These are phyloP conservation scores for Drosophila rhopaloa DNA, from an alignment of 1,140 invertebrate species.

Conservation along the genomic window DNA sequence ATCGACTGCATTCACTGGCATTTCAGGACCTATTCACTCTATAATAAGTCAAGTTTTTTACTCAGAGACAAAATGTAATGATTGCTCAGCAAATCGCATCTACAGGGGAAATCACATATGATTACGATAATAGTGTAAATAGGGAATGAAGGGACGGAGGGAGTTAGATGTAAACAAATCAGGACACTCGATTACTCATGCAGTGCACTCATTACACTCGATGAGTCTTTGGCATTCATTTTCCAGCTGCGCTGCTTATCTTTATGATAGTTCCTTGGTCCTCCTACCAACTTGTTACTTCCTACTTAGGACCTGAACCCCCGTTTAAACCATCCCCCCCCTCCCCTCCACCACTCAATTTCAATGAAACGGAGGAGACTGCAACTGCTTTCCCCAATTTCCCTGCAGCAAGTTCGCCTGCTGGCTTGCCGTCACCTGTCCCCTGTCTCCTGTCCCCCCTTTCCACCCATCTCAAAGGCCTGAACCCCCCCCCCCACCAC, in stretches of 20 bases:
- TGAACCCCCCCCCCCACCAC: no score
- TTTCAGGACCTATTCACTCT: slow-evolving; percentile 2
- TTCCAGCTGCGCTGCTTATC: slow-evolving; percentile 51
- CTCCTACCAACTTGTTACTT: slow-evolving; percentile 1
- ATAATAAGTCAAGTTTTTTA: no score
- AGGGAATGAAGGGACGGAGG: no score
- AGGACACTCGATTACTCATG: slow-evolving; percentile 53
- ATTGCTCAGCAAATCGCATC: background rate
- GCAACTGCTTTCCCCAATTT: slow-evolving; percentile 33
- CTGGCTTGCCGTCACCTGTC: slow-evolving; percentile 8
- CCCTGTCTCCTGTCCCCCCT: background rate
- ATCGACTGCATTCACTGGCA: slow-evolving; percentile 7
- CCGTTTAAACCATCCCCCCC: background rate
- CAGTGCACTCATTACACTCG: slow-evolving; percentile 44
- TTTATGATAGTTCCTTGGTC: slow-evolving; percentile 9
- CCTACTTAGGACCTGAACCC: slow-evolving; percentile 5
- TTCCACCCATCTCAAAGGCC: background rate
- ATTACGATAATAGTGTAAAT: background rate
- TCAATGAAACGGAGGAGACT: slow-evolving; percentile 40
- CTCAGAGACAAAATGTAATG: no score
- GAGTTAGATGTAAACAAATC: slow-evolving; percentile 20
- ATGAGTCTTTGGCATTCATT: slow-evolving; percentile 41
- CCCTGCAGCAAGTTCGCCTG: slow-evolving; percentile 13
- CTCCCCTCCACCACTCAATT: background rate
- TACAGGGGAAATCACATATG: slow-evolving; percentile 14